Conservation (phyloP, 2,888 invertebrate species). For the Xestobium rufovillosum region DNA sequence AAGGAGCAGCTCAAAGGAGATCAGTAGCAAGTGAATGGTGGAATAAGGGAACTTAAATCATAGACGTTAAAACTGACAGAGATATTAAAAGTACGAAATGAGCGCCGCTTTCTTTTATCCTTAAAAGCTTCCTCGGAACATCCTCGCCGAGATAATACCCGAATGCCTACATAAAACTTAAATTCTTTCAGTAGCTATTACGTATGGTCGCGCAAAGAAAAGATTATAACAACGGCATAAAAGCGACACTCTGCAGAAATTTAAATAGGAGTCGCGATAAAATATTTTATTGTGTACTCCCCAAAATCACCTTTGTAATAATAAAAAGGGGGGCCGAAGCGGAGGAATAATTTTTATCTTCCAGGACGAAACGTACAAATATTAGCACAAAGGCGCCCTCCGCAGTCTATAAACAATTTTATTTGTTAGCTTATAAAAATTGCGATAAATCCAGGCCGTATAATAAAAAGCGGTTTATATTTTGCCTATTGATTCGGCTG, state of each 20-base stretch:
- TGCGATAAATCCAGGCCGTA: slow-evolving; percentile 25
- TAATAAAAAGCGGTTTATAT: slow-evolving; percentile 31
- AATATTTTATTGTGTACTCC: slow-evolving; percentile 33
- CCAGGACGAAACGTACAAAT: slow-evolving; percentile 31
- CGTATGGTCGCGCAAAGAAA: slow-evolving; percentile 24
- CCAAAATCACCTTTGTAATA: slow-evolving; percentile 33
- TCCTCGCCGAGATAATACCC: too few relatives aligned
- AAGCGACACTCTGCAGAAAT: slow-evolving; percentile 27
- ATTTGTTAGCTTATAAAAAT: slow-evolving; percentile 30
- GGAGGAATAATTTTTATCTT: slow-evolving; percentile 33
- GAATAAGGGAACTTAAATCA: too few relatives aligned
- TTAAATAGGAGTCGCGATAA: slow-evolving; percentile 30
- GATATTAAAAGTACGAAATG: too few relatives aligned
- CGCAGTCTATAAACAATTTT: slow-evolving; percentile 36
- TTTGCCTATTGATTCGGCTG: slow-evolving; percentile 29
- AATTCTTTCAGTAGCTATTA: too few relatives aligned
- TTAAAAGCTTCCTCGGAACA: too few relatives aligned
- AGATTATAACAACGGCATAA: slow-evolving; percentile 27
- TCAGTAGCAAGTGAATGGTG: too few relatives aligned
- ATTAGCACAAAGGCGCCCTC: slow-evolving; percentile 26
- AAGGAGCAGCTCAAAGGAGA: too few relatives aligned
- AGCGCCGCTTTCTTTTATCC: too few relatives aligned
- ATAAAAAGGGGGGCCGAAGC: slow-evolving; percentile 31
- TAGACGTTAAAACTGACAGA: too few relatives aligned
- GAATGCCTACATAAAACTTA: too few relatives aligned